A percentile compares a stretch with the other conserved stretches of the same genome.
These are phyloP conservation scores for Rhinogobius similis DNA, from an alignment of 2,113 vertebrate species.

Conservation along the genomic window DNA sequence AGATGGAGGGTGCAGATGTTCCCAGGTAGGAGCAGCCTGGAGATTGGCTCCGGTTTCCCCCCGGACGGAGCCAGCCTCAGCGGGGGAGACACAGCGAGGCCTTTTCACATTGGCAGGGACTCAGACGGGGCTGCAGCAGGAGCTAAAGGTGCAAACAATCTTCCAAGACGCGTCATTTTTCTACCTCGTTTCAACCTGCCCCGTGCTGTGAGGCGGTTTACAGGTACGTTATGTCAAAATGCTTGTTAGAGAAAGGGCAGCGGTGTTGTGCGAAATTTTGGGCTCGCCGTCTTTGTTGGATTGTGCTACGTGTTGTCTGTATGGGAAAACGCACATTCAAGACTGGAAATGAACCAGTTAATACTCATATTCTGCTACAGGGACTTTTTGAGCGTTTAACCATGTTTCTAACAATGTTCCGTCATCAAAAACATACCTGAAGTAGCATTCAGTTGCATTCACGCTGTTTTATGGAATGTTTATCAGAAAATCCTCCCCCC, in stretches of 20 bases:
- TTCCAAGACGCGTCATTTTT: constrained; percentile 35
- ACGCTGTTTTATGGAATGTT: too few relatives aligned
- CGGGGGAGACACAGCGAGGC: constrained; percentile 70
- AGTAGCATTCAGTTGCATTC: too few relatives aligned
- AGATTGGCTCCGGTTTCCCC: constrained; percentile 70
- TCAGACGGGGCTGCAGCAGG: constrained; percentile 51
- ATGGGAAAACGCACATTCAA: too few relatives aligned
- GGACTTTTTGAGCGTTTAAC: too few relatives aligned
- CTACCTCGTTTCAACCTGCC: constrained; percentile 47
- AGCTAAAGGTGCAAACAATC: constrained; percentile 63
- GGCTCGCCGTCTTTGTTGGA: too few relatives aligned
- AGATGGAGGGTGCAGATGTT: constrained; percentile 83
- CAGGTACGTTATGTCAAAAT: not conserved
- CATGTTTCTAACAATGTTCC: too few relatives aligned
- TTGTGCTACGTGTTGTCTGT: too few relatives aligned
- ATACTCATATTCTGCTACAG: too few relatives aligned
- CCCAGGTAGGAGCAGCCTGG: constrained; percentile 69
- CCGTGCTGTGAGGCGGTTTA: constrained; percentile 13
- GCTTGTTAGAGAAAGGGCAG: not conserved
- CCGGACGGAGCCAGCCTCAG: constrained; percentile 61
- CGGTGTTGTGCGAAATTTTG: too few relatives aligned
- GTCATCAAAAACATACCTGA: too few relatives aligned
- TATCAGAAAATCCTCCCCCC: too few relatives aligned
- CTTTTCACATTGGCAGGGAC: constrained; percentile 65
- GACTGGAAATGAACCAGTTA: too few relatives aligned